Evolutionary conservation across 1,140 invertebrate species (phyloP), one percentile per base, ranked within the genome.

Genomic region (Magallana ariakensis): DNA sequence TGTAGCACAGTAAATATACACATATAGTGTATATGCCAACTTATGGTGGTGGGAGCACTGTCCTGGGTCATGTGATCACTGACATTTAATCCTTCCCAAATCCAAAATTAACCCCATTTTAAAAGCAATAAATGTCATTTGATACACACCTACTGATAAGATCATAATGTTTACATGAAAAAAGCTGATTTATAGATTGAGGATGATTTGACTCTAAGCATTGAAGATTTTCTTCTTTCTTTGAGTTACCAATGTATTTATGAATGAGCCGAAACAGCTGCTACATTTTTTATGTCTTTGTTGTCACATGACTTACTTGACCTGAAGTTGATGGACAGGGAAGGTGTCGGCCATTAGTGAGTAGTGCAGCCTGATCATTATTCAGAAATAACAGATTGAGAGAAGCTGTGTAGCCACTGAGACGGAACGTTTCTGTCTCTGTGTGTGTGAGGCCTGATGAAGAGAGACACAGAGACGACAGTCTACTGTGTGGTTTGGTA

Each of bases 71-170:
- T 75, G 66, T 33, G 66, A 75, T 26, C 66, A 75, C 22, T 11
- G 66, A 75, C 66, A 75, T 75, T 75, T 75, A 75, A 75, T 75
- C 66, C 22, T 75, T 13, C 4, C 66, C 22, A 75, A 26, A 26
- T 22, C 19, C 11, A 75, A 75, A 75, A 26, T 75, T 26, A 75
- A 19, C 66, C 22, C 22, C 22, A 46, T 75, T 75, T 75, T 22
- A 75, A 75, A 75, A 75, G 66, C 66, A 26, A 26, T 75, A 75
- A 75, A 75, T 75, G 66, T 26, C 66, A 75, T 26, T 75, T 75
- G 66, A 75, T 75, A 22, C 22, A 26, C 22, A 75, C 66, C 66
- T 22, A 75, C 66, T 13, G 66, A 75, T 75, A 75, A 75, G 11
- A 75, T 75, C 66, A 26, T 26, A 26, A 11, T 75, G 22, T 75